Conservation (phyloP, 2,797 vertebrate species). For the Aldrovandia affinis region DNA sequence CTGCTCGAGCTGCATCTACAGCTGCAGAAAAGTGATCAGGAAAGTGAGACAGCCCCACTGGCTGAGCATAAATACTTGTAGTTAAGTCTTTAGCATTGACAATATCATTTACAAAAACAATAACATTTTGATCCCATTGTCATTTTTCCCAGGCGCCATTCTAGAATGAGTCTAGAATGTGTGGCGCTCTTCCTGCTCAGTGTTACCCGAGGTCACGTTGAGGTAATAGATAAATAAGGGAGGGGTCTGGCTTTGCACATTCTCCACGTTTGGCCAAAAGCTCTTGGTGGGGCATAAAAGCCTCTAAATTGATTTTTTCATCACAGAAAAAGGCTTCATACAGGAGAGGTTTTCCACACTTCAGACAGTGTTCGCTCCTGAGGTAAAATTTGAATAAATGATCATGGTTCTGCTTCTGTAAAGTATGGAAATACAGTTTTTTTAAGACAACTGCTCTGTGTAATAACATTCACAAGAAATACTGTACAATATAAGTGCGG, state of each 20-base stretch:
- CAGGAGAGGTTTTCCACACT: neutral
- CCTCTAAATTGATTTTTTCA: neutral
- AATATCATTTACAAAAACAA: neutral
- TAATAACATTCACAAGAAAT: neutral
- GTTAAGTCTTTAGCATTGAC: neutral
- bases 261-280: neutral
- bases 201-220: neutral
- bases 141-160: neutral
- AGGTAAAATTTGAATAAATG: conserved; percentile 19
- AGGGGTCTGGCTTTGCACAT: conserved; percentile 8
- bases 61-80: neutral
- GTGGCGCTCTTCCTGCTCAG: neutral
- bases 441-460: neutral
- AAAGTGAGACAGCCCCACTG: neutral
- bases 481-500: neutral
- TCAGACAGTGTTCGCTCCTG: neutral
- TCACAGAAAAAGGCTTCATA: neutral
- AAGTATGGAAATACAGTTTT: neutral
- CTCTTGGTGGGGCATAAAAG: neutral
- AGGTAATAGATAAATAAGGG: neutral
- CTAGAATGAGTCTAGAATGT: neutral
- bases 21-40: neutral
- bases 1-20: neutral
- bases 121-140: neutral
- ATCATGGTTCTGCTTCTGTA: neutral